Base-by-base conservation (phyloP, 2,113 vertebrate species). In the Phalacrocorax aristotelis region DNA sequence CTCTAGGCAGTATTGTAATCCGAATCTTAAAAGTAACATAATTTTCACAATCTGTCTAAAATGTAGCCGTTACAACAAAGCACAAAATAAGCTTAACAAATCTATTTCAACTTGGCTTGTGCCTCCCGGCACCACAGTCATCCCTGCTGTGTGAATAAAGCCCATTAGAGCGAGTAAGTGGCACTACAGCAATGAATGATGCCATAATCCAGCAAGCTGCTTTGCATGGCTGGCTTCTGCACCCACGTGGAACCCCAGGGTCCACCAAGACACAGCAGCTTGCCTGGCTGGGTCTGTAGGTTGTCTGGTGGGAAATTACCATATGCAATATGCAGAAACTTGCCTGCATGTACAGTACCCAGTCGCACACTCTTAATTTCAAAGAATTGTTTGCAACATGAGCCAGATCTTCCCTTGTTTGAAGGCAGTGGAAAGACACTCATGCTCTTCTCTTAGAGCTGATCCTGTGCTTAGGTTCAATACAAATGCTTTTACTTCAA, bases 131-230 rank as follows among this genome's bases (percentile, higher is more conserved):
- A 85, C 82, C 84, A 83, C 82, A 95, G 83, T 79, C 91, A 83
- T 96, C 87, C 87, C 92, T 93, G 78, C 90, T 96, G 82, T 96
- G 82, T 91, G 86, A 83, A 66, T 82, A 94, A 95, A 93, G 66
- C 62, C 90, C 76, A 96, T 96, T 80, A 90, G 66, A 96, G 92
- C 86, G 87, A 10, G 1, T 76, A 87, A 96, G 49, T 70, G 87
- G 78, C 91, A 91, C 87, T 81, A 62, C 49, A 80, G 94, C 87
- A 80, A 52, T 69, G 82, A 96, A 52, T 90, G 87, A 83, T 40
- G 66, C 87, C 75, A 46, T 88, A 93, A 96, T 83, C 84, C 93
- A 96, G 57, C 87, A 90, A 88, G 32, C 78, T 88, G 85, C 78
- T 96, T 96, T 94, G 87, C 90, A 93, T 89, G 85, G 81, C 90